Percentiles rank a stretch among this genome's conserved stretches.
Evolutionary conservation across 2,797 vertebrate species (phyloP).

Genomic region (Chelon auratus): DNA sequence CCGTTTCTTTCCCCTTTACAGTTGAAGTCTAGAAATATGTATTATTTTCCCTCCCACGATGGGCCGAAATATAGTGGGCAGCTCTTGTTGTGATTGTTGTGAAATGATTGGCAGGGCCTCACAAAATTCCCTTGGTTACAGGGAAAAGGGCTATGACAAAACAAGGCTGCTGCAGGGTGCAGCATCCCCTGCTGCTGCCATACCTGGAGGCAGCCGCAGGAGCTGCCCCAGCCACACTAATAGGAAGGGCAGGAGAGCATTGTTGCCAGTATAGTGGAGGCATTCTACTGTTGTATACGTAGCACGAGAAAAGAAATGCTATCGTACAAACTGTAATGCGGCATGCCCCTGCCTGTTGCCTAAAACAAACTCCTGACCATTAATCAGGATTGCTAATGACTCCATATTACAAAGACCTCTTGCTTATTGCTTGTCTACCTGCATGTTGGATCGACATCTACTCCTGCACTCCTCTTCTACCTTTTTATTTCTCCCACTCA

Average conservation of each 20-base stretch:
- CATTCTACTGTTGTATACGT: slow-evolving; percentile 10
- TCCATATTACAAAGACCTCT: slow-evolving; percentile 47
- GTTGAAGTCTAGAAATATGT: slow-evolving; percentile 14
- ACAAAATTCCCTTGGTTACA: slow-evolving; percentile 51
- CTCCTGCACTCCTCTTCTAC: slow-evolving; percentile 30
- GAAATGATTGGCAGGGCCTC: slow-evolving; percentile 70
- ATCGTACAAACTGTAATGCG: slow-evolving; percentile 6
- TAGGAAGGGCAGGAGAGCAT: slow-evolving; percentile 35
- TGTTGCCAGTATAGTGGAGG: slow-evolving; percentile 30
- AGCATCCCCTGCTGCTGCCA: slow-evolving; percentile 48
- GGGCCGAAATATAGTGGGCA: slow-evolving; percentile 38
- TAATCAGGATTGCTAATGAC: slow-evolving; percentile 52
- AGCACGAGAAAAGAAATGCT: slow-evolving; percentile 16
- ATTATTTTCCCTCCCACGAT: slow-evolving; percentile 22
- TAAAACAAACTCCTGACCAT: slow-evolving; percentile 25
- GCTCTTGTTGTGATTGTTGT: slow-evolving; percentile 46
- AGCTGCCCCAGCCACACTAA: slow-evolving; percentile 52
- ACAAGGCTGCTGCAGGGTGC: slow-evolving; percentile 62
- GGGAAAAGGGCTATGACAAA: slow-evolving; percentile 51
- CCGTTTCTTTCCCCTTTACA: not conserved
- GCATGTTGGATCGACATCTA: slow-evolving; percentile 55
- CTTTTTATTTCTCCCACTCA: slow-evolving; percentile 61
- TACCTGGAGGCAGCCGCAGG: slow-evolving; percentile 65
- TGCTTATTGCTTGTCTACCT: slow-evolving; percentile 50
- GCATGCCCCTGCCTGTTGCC: not conserved